These are phyloP conservation scores for Euura saliciscinereae DNA, from an alignment of 1,140 invertebrate species.

Conservation along the genomic window DNA sequence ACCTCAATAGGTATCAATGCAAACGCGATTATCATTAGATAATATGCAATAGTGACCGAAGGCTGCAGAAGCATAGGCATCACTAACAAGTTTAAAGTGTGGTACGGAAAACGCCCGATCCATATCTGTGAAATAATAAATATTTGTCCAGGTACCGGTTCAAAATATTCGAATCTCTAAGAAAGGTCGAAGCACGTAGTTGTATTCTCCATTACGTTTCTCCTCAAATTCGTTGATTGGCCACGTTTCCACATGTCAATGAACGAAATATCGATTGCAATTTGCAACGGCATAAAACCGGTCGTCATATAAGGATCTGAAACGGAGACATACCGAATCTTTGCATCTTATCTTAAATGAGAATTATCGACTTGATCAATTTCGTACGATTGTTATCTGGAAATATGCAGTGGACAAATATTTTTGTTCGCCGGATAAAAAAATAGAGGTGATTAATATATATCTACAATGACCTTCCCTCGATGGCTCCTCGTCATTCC, in stretches of 20 bases:
- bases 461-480: slow-evolving; percentile 16
- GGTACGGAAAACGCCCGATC: slow-evolving; percentile 27
- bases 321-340: neutral
- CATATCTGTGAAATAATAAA: slow-evolving; percentile 19
- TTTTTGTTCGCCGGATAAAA: too few species aligned
- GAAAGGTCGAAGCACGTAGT: neutral
- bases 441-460: too few species aligned
- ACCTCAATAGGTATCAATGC: slow-evolving; percentile 24
- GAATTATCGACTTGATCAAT: too few species aligned
- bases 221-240: neutral
- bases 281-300: slow-evolving; percentile 34
- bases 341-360: too few species aligned
- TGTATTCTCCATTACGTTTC: neutral
- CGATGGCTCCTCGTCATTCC: slow-evolving; percentile 21
- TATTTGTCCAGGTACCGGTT: slow-evolving; percentile 10
- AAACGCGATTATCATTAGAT: slow-evolving; percentile 30
- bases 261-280: slow-evolving; percentile 31
- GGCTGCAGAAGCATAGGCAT: slow-evolving; percentile 24
- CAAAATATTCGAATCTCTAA: neutral
- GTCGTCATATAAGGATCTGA: slow-evolving; percentile 31
- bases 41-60: slow-evolving; percentile 33
- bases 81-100: slow-evolving; percentile 26
- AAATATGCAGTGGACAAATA: too few species aligned
- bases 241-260: slow-evolving; percentile 24
- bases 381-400: too few species aligned